These are phyloP conservation scores for Hartigia nigra DNA, from an alignment of 2,888 invertebrate species.

Conservation along the genomic window DNA sequence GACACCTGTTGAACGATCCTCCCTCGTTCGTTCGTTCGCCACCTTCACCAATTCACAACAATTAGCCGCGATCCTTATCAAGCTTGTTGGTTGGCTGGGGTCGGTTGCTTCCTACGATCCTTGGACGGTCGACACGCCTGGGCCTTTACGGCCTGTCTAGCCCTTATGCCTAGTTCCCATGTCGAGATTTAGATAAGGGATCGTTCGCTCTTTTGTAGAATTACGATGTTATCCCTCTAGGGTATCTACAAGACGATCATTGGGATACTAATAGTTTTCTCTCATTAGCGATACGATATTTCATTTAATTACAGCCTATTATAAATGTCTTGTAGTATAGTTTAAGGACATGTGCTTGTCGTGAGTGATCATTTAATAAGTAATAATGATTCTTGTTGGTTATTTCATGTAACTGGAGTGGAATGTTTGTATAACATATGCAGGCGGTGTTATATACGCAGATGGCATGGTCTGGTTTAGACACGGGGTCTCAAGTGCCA, in stretches of 20 bases:
- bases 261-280: background rate
- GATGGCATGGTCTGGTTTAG: background rate
- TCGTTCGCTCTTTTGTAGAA: background rate
- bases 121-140: background rate
- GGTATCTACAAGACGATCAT: background rate
- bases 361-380: background rate
- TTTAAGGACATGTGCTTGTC: background rate
- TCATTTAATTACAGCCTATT: background rate
- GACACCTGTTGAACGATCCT: slow-evolving; percentile 62
- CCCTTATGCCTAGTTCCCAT: background rate
- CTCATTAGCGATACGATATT: background rate
- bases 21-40: slow-evolving; percentile 57
- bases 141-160: background rate
- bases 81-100: slow-evolving; percentile 39
- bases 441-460: background rate
- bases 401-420: background rate
- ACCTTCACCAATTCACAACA: slow-evolving; percentile 63
- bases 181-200: background rate
- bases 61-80: slow-evolving; percentile 64
- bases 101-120: slow-evolving; percentile 10
- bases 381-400: background rate
- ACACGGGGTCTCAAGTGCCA: background rate
- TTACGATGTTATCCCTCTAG: background rate
- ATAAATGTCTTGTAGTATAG: background rate
- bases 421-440: background rate